Conservation (phyloP, 2,888 invertebrate species). For the Biston betularia region DNA sequence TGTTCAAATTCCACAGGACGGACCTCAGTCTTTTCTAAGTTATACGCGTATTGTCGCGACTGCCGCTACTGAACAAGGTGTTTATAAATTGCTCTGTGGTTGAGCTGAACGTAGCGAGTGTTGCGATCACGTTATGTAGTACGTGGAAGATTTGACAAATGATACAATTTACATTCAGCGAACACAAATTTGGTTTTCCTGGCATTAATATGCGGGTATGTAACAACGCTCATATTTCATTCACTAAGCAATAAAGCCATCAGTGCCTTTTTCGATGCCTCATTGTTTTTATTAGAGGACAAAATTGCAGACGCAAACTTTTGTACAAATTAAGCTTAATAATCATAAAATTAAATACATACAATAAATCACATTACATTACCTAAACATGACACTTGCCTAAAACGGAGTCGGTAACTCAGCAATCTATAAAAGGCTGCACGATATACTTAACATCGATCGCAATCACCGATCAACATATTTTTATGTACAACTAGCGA, state of each 20-base stretch:
- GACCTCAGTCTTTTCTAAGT: too few species aligned
- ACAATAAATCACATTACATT: too few species aligned
- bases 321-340: neutral
- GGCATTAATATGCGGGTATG: conserved; percentile 7
- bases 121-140: too few species aligned
- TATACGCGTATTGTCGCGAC: too few species aligned
- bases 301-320: neutral
- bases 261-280: neutral
- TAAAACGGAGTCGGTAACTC: neutral
- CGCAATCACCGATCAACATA: too few species aligned
- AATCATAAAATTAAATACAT: neutral
- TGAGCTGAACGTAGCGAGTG: too few species aligned
- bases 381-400: neutral
- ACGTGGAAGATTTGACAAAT: conserved; percentile 34
- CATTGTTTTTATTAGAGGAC: neutral
- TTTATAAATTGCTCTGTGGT: too few species aligned
- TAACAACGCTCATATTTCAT: neutral
- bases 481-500: too few species aligned
- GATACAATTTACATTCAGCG: conserved; percentile 28
- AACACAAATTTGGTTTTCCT: conserved; percentile 3
- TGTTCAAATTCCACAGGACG: too few species aligned
- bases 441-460: too few species aligned
- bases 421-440: neutral
- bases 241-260: neutral
- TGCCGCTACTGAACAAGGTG: too few species aligned